Evolutionary conservation across 1,140 invertebrate genomes (phyloP).

Genomic region (Nephila pilipes): DNA sequence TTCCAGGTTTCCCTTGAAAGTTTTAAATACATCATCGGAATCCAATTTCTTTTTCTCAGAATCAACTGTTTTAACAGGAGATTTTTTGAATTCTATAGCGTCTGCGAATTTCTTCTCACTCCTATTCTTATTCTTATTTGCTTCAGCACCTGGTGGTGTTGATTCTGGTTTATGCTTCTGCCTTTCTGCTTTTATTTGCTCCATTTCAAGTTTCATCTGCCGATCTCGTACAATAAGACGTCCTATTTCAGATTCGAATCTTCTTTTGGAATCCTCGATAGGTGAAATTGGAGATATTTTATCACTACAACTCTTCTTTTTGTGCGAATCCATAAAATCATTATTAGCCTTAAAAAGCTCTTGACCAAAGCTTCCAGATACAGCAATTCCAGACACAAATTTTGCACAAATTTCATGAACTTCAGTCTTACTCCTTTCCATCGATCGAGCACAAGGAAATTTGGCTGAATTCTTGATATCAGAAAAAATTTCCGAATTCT

Average conservation of each 20-base stretch:
- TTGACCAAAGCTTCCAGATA: slow-evolving; percentile 71
- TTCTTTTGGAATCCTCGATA: slow-evolving; percentile 80
- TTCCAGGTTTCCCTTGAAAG: slow-evolving; percentile 26
- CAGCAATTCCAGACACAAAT: slow-evolving; percentile 69
- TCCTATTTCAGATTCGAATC: slow-evolving; percentile 84
- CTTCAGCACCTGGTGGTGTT: background rate
- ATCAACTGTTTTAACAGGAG: slow-evolving; percentile 54
- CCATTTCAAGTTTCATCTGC: slow-evolving; percentile 83
- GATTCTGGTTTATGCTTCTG: slow-evolving; percentile 33
- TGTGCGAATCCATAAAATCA: slow-evolving; percentile 52
- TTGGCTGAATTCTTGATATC: slow-evolving; percentile 54
- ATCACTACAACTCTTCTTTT: slow-evolving; percentile 59
- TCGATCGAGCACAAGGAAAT: slow-evolving; percentile 37
- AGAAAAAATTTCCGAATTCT: background rate
- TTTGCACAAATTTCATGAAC: slow-evolving; percentile 72
- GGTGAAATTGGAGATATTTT: slow-evolving; percentile 78
- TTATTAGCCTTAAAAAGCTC: slow-evolving; percentile 61
- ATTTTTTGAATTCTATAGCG: slow-evolving; percentile 55
- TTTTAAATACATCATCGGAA: slow-evolving; percentile 28
- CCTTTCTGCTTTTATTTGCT: slow-evolving; percentile 79
- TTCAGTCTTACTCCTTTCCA: slow-evolving; percentile 71
- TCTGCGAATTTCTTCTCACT: slow-evolving; percentile 65
- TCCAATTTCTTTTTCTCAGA: slow-evolving; percentile 56
- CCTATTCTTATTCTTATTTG: slow-evolving; percentile 7
- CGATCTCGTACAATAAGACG: slow-evolving; percentile 83